Evolutionary conservation across 1,140 invertebrate species (phyloP).

Genomic region (Asbolus verrucosus): DNA sequence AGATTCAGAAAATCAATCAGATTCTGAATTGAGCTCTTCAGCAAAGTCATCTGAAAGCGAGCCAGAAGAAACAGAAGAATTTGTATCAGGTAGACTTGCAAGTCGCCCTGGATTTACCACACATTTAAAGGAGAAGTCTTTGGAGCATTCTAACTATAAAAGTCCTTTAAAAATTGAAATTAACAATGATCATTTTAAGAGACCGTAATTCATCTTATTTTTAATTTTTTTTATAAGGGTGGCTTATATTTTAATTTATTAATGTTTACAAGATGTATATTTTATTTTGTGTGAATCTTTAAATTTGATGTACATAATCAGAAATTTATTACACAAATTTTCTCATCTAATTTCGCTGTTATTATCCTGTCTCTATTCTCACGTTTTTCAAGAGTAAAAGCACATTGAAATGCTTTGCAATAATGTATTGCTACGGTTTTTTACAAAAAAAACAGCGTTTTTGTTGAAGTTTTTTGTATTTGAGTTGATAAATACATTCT

Average conservation of each 20-base stretch:
- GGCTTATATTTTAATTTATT: not conserved
- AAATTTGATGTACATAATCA: too few relatives aligned
- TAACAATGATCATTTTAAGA: slow-evolving; percentile 37
- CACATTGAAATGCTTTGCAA: too few relatives aligned
- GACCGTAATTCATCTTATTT: not conserved
- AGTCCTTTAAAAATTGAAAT: slow-evolving; percentile 62
- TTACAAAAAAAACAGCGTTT: too few relatives aligned
- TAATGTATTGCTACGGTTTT: too few relatives aligned
- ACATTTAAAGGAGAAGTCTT: slow-evolving; percentile 38
- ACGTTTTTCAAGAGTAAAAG: too few relatives aligned
- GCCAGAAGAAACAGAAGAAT: slow-evolving; percentile 33
- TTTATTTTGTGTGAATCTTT: too few relatives aligned
- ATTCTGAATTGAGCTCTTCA: slow-evolving; percentile 23
- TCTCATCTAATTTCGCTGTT: too few relatives aligned
- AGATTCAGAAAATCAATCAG: slow-evolving; percentile 18
- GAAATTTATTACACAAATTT: too few relatives aligned
- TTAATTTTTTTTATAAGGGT: not conserved
- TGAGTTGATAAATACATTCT: too few relatives aligned
- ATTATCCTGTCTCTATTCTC: too few relatives aligned
- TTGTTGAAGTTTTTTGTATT: too few relatives aligned
- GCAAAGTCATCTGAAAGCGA: slow-evolving; percentile 41
- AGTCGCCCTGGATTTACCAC: slow-evolving; percentile 55
- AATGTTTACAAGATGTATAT: slow-evolving; percentile 6
- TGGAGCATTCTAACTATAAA: slow-evolving; percentile 49
- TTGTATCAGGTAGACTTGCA: slow-evolving; percentile 8